Base-by-base conservation (phyloP, 1,140 invertebrate genomes). In the Theocolax elegans region DNA sequence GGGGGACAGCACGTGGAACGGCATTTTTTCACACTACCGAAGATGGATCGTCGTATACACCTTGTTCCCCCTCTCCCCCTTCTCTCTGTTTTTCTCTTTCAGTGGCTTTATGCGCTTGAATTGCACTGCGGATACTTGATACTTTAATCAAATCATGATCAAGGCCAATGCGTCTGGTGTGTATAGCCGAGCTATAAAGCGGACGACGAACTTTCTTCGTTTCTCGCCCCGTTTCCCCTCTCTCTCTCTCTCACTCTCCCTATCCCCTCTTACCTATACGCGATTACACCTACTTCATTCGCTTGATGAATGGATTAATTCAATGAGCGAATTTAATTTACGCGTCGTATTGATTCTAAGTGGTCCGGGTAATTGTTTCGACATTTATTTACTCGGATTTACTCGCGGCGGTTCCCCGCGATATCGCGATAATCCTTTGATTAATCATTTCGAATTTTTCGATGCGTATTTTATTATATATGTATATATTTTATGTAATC, bases 1-100 rank as follows among this genome's bases (percentile, higher is more conserved):
- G 69, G 72, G 62, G 73, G 65, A 75, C 73, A 71, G 71, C 65
- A 29, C 27, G 58, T 29, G 4, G 40, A 46, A 46, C 40, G 40
- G 51, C 19, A 27, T 54, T 54, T 60, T 72, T 68, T 53, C 51
- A 23, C 63, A 7, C 58, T 8, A 27, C 38, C 64, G 10, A 66
- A 66, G 51, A 66, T 56, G 64, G 51, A 66, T 66, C 49, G 62
- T 21, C 51, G 6, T 25, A 10, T 6, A 21, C 19, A n/a, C n/a
- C n/a, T 17, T 29, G 53, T 21, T 58, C 19, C 40, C 31, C 8
- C n/a, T 40, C 13, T 58, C 17, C 7, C 15, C 40, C 31, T 23
- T 6, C 23, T 21, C 56, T 31, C 23, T 13, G 15, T 29, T 15
- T 31, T 6, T 6, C 15, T n/a, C 38, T n/a, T n/a, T n/a, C n/a